Evolutionary conservation across 2,797 vertebrate genomes (phyloP), one percentile per base, ranked within the genome.

Genomic region (Malacoctenus gilli): DNA sequence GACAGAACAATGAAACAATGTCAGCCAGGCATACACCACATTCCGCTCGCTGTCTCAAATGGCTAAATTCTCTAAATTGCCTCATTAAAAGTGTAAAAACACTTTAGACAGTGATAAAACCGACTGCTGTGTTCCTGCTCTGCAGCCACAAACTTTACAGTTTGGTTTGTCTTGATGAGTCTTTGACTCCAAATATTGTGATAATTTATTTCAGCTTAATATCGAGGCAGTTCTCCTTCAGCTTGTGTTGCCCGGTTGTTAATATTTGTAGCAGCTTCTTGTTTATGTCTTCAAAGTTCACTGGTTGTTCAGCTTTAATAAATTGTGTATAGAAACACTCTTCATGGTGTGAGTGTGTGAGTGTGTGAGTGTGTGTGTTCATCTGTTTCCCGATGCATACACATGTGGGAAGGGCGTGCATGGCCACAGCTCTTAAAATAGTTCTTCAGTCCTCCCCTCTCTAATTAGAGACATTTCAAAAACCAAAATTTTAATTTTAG

Each of bases 401-500:
- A 79, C 75, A 85, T 83, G 84, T 77, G 85, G 83, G 75, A 85
- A 87, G 92, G 90, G 92, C 78, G 89, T 90, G 90, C 81, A 82
- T 79, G 68, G 88, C 91, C 89, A 52, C 90, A 89, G 83, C 62
- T 87, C 85, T 84, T 77, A 87, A 92, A 92, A 93, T 90, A 91
- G 90, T 73, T 28, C 70, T 68, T 76, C 65, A 72, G 69, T 89
- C 84, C 87, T 89, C 82, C 88, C 78, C 84, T 89, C 88, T 89
- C 87, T 93, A 92, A 93, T 92, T 93, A 93, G 85, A 92, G 90
- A 87, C 85, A 85, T 92, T 92, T 90, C 80, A 87, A 91, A 92
- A 92, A 92, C 86, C 87, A 81, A 74, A 67, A 89, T 91, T 92
- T 92, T 89, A 92, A 93, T 93, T 93, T 93, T 92, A 93, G 91